Percentiles rank a stretch among this genome's conserved stretches.
phyloP scores from a whole-genome alignment of 2,113 vertebrate species.

The Nyctibius bracteatus region DNA sequence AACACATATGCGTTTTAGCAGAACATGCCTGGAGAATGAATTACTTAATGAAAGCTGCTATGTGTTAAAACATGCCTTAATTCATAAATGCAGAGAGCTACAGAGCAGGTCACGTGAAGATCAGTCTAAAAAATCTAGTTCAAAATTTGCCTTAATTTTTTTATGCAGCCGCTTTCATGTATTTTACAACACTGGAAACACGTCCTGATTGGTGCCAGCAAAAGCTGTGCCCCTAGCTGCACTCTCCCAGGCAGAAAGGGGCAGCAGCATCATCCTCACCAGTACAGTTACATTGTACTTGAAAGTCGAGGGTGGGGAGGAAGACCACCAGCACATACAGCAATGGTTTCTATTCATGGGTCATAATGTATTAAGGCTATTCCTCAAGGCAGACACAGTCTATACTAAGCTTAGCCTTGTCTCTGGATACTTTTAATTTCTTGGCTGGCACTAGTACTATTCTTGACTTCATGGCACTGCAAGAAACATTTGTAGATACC shows the following conservation, averaged over 20 bases:
- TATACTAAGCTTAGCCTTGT: neutral
- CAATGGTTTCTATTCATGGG: neutral
- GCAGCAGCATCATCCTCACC: neutral
- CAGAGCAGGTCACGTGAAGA: neutral
- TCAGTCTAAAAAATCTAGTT: neutral
- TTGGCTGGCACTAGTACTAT: neutral
- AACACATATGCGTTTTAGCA: neutral
- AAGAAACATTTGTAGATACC: neutral
- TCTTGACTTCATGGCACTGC: neutral
- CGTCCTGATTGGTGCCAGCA: neutral
- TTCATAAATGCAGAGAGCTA: neutral
- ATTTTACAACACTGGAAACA: rapidly evolving
- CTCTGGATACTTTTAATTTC: neutral
- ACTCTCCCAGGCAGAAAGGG: neutral
- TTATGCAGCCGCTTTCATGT: neutral
- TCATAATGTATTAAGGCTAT: neutral
- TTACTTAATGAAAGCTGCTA: neutral
- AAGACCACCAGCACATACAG: neutral
- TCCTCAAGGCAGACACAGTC: neutral
- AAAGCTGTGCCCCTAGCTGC: neutral
- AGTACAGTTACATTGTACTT: neutral
- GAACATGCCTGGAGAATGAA: neutral
- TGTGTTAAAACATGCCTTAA: slow-evolving; percentile 18
- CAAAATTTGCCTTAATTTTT: neutral
- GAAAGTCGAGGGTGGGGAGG: neutral